A percentile compares a stretch with the other conserved stretches of the same genome.
Conservation (phyloP, 2,888 invertebrate genomes). For the Hemaris fuciformis region DNA sequence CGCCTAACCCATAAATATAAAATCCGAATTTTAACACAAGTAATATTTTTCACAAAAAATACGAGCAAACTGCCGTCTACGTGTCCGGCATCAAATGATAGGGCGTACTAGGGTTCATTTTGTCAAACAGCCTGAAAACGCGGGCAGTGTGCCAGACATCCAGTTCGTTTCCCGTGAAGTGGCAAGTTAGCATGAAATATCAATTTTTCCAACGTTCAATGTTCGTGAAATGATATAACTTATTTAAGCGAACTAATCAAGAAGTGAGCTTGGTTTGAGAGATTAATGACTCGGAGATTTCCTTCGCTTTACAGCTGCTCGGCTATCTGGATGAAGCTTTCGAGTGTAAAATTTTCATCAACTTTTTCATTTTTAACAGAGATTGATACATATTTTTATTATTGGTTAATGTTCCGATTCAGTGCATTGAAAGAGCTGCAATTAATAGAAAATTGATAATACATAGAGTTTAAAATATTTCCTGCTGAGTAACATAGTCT, state of each 20-base stretch:
- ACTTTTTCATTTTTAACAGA: neutral
- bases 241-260: slow-evolving; percentile 9
- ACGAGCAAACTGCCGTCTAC: neutral
- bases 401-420: neutral
- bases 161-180: slow-evolving; percentile 33
- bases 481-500: no score
- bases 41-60: neutral
- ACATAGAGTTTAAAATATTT: no score
- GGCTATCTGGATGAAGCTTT: neutral
- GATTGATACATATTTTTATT: neutral
- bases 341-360: neutral
- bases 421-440: no score
- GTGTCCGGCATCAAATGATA: slow-evolving; percentile 17
- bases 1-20: neutral
- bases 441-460: no score
- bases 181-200: slow-evolving; percentile 37
- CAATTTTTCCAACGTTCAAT: slow-evolving; percentile 5
- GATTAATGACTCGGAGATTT: neutral
- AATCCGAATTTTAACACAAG: neutral
- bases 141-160: slow-evolving; percentile 36
- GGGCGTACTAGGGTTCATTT: slow-evolving; percentile 23
- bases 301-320: neutral
- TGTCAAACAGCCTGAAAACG: slow-evolving; percentile 28
- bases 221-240: slow-evolving; percentile 12
- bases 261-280: neutral